Percentiles rank a stretch among this genome's conserved stretches.
phyloP scores from a whole-genome alignment of 2,888 invertebrate genomes.

The Nezara viridula region DNA sequence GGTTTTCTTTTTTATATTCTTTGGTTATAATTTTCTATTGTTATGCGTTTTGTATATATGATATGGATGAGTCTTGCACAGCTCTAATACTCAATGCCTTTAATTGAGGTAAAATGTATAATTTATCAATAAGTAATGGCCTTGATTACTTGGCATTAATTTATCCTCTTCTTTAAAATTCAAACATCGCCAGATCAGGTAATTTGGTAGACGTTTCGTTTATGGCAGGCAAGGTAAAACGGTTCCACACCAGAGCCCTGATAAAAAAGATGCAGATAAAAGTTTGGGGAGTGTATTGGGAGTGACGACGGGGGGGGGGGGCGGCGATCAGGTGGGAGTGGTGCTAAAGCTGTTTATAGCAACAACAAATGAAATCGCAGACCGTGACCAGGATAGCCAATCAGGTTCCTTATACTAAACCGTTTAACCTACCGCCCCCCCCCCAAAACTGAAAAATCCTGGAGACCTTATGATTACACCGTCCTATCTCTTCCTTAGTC shows the following conservation, averaged over 20 bases:
- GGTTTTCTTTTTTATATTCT: too few relatives aligned
- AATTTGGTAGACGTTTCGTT: not conserved
- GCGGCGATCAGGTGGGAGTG: slow-evolving; percentile 5
- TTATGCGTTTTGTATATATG: too few relatives aligned
- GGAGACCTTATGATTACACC: not conserved
- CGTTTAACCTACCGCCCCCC: slow-evolving; percentile 4
- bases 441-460: not conserved
- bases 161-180: not conserved
- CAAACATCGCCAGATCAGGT: not conserved
- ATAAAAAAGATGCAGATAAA: slow-evolving; percentile 55
- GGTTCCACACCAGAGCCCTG: not conserved
- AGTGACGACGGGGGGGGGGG: not conserved
- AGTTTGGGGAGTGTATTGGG: not conserved
- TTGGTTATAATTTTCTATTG: too few relatives aligned
- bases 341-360: slow-evolving; percentile 60
- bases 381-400: slow-evolving; percentile 46
- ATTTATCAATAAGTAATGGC: too few relatives aligned
- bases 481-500: slow-evolving; percentile 23
- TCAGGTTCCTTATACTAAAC: slow-evolving; percentile 20
- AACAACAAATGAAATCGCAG: slow-evolving; percentile 57
- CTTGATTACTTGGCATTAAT: not conserved
- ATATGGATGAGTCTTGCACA: too few relatives aligned
- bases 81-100: too few relatives aligned
- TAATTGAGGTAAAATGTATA: too few relatives aligned
- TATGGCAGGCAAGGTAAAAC: not conserved